These are phyloP conservation scores for Chaunax sp. DNA, from an alignment of 2,797 vertebrate genomes.

Conservation along the genomic window DNA sequence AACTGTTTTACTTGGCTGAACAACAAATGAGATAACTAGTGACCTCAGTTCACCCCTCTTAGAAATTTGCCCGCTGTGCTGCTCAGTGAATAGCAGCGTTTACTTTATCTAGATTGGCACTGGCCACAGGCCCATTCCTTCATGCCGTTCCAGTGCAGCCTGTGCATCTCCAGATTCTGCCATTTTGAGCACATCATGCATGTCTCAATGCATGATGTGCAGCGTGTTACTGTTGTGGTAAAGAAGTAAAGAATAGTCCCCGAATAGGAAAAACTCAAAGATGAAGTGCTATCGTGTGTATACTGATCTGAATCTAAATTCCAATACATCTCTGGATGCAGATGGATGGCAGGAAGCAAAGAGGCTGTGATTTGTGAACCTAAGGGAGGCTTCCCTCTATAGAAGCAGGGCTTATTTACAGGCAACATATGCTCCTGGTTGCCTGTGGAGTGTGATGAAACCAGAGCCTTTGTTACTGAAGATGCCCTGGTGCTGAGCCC, in stretches of 20 bases:
- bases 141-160: slow-evolving; percentile 4
- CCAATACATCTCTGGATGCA: neutral
- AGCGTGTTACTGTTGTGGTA: neutral
- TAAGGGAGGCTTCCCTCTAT: slow-evolving; percentile 15
- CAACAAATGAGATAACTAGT: slow-evolving; percentile 61
- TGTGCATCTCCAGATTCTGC: slow-evolving; percentile 20
- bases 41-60: slow-evolving; percentile 30
- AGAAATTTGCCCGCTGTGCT: slow-evolving; percentile 10
- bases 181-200: slow-evolving; percentile 3
- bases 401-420: slow-evolving; percentile 37
- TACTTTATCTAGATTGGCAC: slow-evolving; percentile 38
- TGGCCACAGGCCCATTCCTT: slow-evolving; percentile 36
- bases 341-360: slow-evolving; percentile 23
- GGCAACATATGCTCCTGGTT: slow-evolving; percentile 58
- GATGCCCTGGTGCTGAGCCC: slow-evolving; percentile 35
- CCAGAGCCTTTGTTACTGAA: slow-evolving; percentile 52
- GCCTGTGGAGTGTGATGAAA: slow-evolving; percentile 57
- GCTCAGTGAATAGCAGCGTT: slow-evolving; percentile 27
- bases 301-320: slow-evolving; percentile 26
- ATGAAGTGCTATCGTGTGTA: neutral
- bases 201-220: slow-evolving; percentile 11
- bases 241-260: slow-evolving; percentile 9
- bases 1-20: slow-evolving; percentile 60
- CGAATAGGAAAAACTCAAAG: slow-evolving; percentile 10
- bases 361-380: slow-evolving; percentile 27